Conservation (phyloP, 2,113 vertebrate genomes). For the Megaleporinus macrocephalus region DNA sequence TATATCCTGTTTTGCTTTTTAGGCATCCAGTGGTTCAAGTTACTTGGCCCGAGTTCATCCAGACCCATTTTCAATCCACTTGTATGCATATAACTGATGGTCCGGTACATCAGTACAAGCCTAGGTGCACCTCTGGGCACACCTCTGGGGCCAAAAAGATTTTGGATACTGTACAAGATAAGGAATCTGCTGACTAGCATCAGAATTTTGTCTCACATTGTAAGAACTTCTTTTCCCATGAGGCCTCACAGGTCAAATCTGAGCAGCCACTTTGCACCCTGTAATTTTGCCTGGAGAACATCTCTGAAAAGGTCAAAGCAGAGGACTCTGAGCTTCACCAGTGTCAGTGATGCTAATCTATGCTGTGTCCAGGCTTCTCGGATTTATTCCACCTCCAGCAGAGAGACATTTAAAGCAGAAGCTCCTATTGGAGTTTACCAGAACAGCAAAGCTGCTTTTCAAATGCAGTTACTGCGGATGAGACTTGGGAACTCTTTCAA, state of each 20-base stretch:
- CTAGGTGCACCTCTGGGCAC: constrained; percentile 39
- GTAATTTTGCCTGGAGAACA: constrained; percentile 36
- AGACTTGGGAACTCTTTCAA: constrained; percentile 67
- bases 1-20: constrained; percentile 31
- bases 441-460: constrained; percentile 49
- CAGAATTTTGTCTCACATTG: constrained; percentile 46
- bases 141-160: constrained; percentile 49
- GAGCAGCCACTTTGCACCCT: constrained; percentile 22
- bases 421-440: constrained; percentile 66
- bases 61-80: no score
- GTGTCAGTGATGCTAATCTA: background rate
- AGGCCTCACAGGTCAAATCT: constrained; percentile 43
- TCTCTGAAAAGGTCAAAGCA: constrained; percentile 38
- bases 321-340: background rate
- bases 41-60: background rate
- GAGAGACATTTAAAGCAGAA: constrained; percentile 60
- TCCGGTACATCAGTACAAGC: constrained; percentile 21
- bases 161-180: constrained; percentile 59
- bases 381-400: constrained; percentile 63
- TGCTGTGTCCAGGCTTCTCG: constrained; percentile 22
- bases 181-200: constrained; percentile 61
- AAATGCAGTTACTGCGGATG: constrained; percentile 49
- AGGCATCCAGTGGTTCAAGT: constrained; percentile 45
- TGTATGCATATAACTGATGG: constrained; percentile 50
- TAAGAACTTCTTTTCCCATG: constrained; percentile 28